Base-by-base conservation (phyloP, 2,888 invertebrate species). In the Eugnorisma glareosa region DNA sequence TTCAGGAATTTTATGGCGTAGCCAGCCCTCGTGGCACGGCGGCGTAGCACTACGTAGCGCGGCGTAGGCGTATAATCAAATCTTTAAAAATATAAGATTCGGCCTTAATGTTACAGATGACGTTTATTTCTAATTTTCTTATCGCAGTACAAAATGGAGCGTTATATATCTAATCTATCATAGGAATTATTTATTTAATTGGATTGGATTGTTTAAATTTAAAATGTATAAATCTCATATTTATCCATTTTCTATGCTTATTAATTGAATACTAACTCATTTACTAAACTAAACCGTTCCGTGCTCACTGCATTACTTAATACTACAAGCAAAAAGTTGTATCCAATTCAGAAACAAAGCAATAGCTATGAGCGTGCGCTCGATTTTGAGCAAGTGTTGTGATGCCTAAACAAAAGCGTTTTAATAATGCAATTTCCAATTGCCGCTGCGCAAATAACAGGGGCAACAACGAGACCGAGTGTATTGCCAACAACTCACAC, bases 351-450 rank as follows among this genome's bases (percentile, higher is more conserved):
- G 67, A 79, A 86, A 88, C 85, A 88, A 85, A 79, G 82, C 81
- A 57, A 67, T 54, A 76, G 40, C 70, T 67, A 71, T 75, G 78
- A 74, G 69, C 81, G 54, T 31, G 71, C 74, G 78, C 80, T 83
- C 83, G 74, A 82, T 86, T 94, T 93, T 89, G 81, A 88, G 91
- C 90, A 93, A 95, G 95, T 96, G 96, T 95, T 94, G 93, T 93
- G 93, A 92, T 92, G 93, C 91, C 94, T 94, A 96, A 97, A 97
- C 97, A 97, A 96, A 95, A 95, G 94, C 93, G 89, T 89, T 95
- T 97, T 96, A 97, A 97, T 97, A 97, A 97, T 97, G 96, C 97
- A 97, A 92, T 96, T 96, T 97, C 94, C 97, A 97, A 97, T 97
- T 96, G 96, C 92, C 94, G 93, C 93, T 94, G 94, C 86, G 93